Conservation (phyloP, 30 jellyfish, hydroid and myxozoan genomes). For the Pseudorhiza aurosa region DNA sequence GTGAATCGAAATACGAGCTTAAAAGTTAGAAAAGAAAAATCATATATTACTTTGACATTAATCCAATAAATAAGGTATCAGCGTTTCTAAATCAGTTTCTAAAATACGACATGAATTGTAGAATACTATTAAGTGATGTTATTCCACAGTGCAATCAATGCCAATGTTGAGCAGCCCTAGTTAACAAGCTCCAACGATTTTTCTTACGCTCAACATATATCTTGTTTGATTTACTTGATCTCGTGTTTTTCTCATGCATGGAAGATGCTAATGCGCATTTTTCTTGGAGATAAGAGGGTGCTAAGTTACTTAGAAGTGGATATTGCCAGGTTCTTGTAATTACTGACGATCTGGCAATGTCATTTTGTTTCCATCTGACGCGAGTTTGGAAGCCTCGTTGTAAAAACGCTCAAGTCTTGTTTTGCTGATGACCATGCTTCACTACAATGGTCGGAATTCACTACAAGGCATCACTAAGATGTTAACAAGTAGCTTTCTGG, state of each 20-base stretch:
- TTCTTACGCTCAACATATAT: slow-evolving; percentile 38
- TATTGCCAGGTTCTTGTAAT: slow-evolving; percentile 42
- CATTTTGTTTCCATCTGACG: slow-evolving; percentile 36
- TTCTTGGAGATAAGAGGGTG: slow-evolving; percentile 42
- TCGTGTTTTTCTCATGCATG: slow-evolving; percentile 52
- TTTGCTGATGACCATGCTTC: slow-evolving; percentile 62
- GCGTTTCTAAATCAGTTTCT: slow-evolving; percentile 11
- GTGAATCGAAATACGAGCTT: no score
- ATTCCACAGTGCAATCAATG: slow-evolving; percentile 24
- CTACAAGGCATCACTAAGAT: slow-evolving; percentile 17
- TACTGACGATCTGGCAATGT: slow-evolving; percentile 36
- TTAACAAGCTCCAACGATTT: slow-evolving; percentile 39
- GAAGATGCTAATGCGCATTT: slow-evolving; percentile 27
- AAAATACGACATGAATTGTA: background rate
- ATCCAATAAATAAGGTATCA: background rate
- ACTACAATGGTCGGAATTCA: slow-evolving; percentile 43
- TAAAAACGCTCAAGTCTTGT: slow-evolving; percentile 39
- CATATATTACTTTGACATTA: no score
- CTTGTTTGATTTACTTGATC: slow-evolving; percentile 39
- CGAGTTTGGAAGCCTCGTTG: slow-evolving; percentile 56
- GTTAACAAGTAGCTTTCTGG: slow-evolving; percentile 25
- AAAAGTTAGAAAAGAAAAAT: background rate
- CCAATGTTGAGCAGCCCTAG: slow-evolving; percentile 49
- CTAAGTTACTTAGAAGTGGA: slow-evolving; percentile 27
- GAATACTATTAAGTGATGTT: slow-evolving; percentile 25